Conservation (phyloP, 2,888 invertebrate genomes). For the Zonitis immaculata region DNA sequence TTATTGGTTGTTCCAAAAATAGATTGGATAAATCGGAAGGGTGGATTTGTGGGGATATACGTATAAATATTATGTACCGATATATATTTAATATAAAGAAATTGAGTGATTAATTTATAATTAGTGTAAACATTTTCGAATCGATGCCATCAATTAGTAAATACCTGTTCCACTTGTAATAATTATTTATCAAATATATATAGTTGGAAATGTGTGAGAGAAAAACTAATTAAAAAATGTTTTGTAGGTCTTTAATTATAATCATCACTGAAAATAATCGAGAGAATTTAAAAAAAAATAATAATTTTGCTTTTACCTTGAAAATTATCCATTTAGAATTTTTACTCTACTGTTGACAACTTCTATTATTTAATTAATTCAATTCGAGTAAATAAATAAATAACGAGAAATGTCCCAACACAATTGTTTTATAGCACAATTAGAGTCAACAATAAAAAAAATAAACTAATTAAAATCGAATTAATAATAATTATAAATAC, state of each 20-base stretch:
- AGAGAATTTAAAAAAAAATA: too few relatives aligned
- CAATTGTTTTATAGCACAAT: background rate
- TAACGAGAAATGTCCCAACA: background rate
- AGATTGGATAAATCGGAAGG: background rate
- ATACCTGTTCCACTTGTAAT: constrained; percentile 19
- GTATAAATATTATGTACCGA: background rate
- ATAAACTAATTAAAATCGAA: too few relatives aligned
- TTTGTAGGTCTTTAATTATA: constrained; percentile 33
- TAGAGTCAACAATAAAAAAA: background rate
- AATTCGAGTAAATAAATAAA: too few relatives aligned
- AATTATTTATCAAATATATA: too few relatives aligned
- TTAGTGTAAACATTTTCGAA: constrained; percentile 26
- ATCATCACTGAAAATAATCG: background rate
- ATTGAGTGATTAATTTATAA: constrained; percentile 29
- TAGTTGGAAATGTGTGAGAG: constrained; percentile 9
- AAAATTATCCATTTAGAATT: constrained; percentile 7
- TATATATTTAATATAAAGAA: background rate
- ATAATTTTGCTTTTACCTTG: too few relatives aligned
- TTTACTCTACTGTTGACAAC: constrained; percentile 23
- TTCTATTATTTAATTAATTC: background rate
- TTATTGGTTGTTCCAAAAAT: too few relatives aligned
- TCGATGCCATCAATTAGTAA: constrained; percentile 23
- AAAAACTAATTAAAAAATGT: too few relatives aligned
- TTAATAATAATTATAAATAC: constrained; percentile 27
- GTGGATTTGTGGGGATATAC: background rate